These are phyloP conservation scores for Danio choprae DNA, from an alignment of 2,797 vertebrate species.

Conservation along the genomic window DNA sequence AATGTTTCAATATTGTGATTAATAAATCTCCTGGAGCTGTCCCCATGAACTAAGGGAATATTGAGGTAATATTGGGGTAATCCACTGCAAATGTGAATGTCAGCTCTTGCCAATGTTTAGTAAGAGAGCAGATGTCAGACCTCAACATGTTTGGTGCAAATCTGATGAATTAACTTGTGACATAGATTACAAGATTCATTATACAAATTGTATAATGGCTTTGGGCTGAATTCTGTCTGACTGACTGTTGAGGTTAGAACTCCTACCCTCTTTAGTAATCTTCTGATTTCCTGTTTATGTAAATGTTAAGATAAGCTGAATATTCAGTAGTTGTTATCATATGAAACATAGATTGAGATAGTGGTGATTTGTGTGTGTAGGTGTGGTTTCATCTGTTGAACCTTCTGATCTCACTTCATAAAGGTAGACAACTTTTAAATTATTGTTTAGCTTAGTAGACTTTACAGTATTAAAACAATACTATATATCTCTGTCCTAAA, in stretches of 20 bases:
- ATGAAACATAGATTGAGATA: not conserved
- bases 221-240: not conserved
- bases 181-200: not conserved
- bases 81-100: constrained; percentile 22
- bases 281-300: not conserved
- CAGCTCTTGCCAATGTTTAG: constrained; percentile 12
- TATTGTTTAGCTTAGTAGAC: not conserved
- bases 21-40: constrained; percentile 60
- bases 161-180: constrained; percentile 6
- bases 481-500: not conserved
- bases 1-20: constrained; percentile 66
- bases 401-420: not conserved
- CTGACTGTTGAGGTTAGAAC: not conserved
- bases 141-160: constrained; percentile 23
- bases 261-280: not conserved
- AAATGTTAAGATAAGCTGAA: not conserved
- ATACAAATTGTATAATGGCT: not conserved
- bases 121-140: constrained; percentile 18
- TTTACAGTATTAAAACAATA: not conserved
- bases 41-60: constrained; percentile 37
- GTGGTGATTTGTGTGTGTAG: not conserved
- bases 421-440: not conserved
- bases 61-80: constrained; percentile 58
- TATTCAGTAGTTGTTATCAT: not conserved
- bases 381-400: not conserved